These are phyloP conservation scores for Drosophila aff. DNA, from an alignment of 1,140 invertebrate genomes.

Conservation along the genomic window DNA sequence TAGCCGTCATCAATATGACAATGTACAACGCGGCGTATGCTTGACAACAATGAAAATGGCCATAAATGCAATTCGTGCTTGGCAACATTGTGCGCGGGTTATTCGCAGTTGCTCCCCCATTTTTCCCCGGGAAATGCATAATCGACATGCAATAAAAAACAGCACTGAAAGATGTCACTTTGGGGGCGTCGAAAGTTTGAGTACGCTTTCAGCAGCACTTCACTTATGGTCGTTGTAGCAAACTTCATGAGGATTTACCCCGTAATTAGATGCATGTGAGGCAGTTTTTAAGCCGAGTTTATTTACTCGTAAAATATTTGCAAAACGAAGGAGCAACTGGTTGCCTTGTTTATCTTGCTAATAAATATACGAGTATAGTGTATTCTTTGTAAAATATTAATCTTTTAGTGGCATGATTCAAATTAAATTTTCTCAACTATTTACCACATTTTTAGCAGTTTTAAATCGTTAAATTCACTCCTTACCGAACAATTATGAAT, in stretches of 20 bases:
- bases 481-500: neutral
- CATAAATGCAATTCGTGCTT: slow-evolving; percentile 36
- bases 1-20: slow-evolving; percentile 53
- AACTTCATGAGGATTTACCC: neutral
- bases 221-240: neutral
- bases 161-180: slow-evolving; percentile 6
- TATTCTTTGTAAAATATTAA: neutral
- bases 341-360: neutral
- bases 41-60: slow-evolving; percentile 43
- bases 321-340: neutral
- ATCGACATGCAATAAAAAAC: slow-evolving; percentile 64
- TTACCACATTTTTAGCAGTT: neutral
- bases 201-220: slow-evolving; percentile 7
- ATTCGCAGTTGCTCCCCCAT: slow-evolving; percentile 3
- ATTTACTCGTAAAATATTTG: neutral
- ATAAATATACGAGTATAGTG: too few relatives aligned
- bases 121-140: slow-evolving; percentile 40
- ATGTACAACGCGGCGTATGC: slow-evolving; percentile 49
- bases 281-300: neutral
- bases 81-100: slow-evolving; percentile 40
- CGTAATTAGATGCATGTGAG: neutral
- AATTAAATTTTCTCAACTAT: neutral
- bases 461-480: neutral
- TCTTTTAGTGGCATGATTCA: neutral
- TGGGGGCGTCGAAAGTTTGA: slow-evolving; percentile 15